These are phyloP conservation scores for Bos indicus DNA, from an alignment of 2,113 vertebrate species.

Conservation along the genomic window DNA sequence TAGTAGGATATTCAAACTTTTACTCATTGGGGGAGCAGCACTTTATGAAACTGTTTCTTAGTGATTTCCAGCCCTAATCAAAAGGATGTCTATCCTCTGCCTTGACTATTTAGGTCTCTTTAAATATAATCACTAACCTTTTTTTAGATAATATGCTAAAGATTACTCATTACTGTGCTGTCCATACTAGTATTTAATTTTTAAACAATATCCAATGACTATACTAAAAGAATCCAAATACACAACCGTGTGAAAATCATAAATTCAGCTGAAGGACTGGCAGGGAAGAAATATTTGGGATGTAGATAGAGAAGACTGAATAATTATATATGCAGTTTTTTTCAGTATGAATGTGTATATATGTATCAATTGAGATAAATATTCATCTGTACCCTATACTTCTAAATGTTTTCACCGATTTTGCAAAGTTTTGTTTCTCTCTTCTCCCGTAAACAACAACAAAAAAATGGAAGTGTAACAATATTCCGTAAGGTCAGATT, in stretches of 20 bases:
- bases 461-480: neutral
- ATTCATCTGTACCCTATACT: neutral
- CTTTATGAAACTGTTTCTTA: neutral
- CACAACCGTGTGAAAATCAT: constrained; percentile 3
- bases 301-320: neutral
- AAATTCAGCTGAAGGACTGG: neutral
- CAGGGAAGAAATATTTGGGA: neutral
- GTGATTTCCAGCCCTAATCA: neutral
- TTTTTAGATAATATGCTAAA: neutral
- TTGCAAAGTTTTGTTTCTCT: neutral
- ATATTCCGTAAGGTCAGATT: neutral
- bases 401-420: neutral
- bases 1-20: neutral
- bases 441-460: neutral
- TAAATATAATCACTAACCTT: neutral
- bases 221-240: neutral
- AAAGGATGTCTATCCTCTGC: neutral
- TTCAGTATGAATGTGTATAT: neutral
- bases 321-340: neutral
- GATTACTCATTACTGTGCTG: neutral
- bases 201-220: neutral
- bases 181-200: neutral
- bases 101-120: neutral
- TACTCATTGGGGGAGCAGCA: neutral
- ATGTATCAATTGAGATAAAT: neutral